Conservation (phyloP, 2,113 vertebrate species). For the Archocentrus centrarchus region DNA sequence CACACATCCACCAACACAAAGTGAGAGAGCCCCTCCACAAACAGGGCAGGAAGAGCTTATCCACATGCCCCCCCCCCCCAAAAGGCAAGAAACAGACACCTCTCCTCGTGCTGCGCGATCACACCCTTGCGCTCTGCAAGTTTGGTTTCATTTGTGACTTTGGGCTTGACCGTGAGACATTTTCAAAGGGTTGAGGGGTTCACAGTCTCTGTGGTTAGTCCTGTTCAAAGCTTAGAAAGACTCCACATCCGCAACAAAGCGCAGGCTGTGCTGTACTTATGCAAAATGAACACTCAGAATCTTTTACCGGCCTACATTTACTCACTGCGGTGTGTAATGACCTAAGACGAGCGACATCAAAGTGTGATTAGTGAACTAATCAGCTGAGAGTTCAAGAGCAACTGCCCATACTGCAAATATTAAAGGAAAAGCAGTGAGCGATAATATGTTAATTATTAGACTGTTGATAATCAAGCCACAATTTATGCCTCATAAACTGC, state of each 20-base stretch:
- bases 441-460: not conserved
- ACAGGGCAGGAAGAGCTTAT: slow-evolving; percentile 1
- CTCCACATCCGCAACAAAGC: not conserved
- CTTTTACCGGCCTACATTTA: not conserved
- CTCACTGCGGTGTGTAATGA: not conserved
- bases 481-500: not conserved
- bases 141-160: slow-evolving; percentile 29
- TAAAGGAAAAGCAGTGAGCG: not conserved
- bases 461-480: not conserved
- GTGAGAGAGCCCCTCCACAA: slow-evolving; percentile 23
- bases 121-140: not conserved
- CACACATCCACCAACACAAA: slow-evolving; percentile 31
- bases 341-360: not conserved
- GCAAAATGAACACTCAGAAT: slow-evolving; percentile 2
- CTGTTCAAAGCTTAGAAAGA: slow-evolving; percentile 1
- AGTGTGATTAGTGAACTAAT: not conserved
- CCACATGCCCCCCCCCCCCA: not conserved
- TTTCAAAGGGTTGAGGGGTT: slow-evolving; percentile 9
- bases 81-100: slow-evolving; percentile 14
- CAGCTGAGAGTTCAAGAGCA: not conserved
- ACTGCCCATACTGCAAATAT: not conserved
- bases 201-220: slow-evolving; percentile 12
- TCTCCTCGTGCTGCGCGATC: not conserved
- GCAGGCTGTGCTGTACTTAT: not conserved
- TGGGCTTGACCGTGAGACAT: slow-evolving; percentile 12